Evolutionary conservation across 2,888 invertebrate genomes (phyloP).

Genomic region (Lepidochrysops patricia): DNA sequence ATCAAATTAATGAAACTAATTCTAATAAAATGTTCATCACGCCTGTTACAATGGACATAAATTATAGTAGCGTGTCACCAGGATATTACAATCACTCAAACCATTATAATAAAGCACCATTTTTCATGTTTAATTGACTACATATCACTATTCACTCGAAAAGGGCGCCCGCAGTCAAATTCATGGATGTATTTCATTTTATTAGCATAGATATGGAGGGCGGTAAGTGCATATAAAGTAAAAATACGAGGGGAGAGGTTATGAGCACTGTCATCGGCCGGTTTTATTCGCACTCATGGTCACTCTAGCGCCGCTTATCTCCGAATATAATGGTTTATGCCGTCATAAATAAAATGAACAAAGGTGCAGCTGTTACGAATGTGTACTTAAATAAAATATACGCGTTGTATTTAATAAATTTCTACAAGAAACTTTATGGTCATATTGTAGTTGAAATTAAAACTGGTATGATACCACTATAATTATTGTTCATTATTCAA

Average conservation of each 20-base stretch:
- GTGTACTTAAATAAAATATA: background rate
- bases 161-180: conserved; percentile 14
- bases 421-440: background rate
- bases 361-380: background rate
- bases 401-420: background rate
- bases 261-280: conserved; percentile 51
- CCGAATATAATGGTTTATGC: conserved; percentile 13
- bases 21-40: background rate
- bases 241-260: conserved; percentile 47
- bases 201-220: conserved; percentile 33
- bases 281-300: conserved; percentile 48
- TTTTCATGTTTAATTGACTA: conserved; percentile 13
- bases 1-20: background rate
- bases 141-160: conserved; percentile 14
- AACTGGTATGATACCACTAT: background rate
- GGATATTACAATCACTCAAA: conserved; percentile 8
- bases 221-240: conserved; percentile 44
- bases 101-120: conserved; percentile 9
- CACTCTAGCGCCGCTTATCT: conserved; percentile 30
- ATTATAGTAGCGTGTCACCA: conserved; percentile 4
- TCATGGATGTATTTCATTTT: conserved; percentile 25
- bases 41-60: background rate
- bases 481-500: background rate
- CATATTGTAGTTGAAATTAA: background rate
- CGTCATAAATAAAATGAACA: conserved; percentile 1